phyloP scores from a whole-genome alignment of 2,888 invertebrate genomes.

The Orthonevra nobilis region DNA sequence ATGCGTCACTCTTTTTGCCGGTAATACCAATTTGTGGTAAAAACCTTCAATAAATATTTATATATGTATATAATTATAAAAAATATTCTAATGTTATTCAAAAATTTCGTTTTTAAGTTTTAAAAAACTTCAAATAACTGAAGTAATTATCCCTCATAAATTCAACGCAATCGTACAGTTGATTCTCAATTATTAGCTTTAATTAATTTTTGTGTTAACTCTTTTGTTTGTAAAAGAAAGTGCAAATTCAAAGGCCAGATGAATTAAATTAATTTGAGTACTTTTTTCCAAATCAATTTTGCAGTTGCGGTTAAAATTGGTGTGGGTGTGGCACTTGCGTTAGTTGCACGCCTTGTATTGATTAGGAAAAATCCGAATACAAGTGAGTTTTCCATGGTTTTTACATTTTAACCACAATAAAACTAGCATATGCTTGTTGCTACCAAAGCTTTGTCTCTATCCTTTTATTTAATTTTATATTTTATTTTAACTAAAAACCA shows the following conservation, averaged over 20 bases:
- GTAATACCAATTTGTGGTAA: no score
- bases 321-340: slow-evolving; percentile 91
- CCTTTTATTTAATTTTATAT: slow-evolving; percentile 35
- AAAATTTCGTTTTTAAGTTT: no score
- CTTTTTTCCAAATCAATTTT: slow-evolving; percentile 81
- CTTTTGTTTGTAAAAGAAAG: slow-evolving; percentile 73
- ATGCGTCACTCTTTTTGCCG: no score
- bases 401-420: slow-evolving; percentile 38
- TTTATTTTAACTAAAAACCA: slow-evolving; percentile 33
- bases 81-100: no score
- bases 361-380: slow-evolving; percentile 85
- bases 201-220: no score
- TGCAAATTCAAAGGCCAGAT: slow-evolving; percentile 74
- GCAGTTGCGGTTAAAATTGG: slow-evolving; percentile 93
- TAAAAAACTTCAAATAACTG: no score
- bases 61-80: no score
- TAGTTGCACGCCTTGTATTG: slow-evolving; percentile 92
- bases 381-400: slow-evolving; percentile 77
- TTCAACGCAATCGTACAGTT: no score
- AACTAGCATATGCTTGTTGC: slow-evolving; percentile 33
- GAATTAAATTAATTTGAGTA: slow-evolving; percentile 68
- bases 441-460: slow-evolving; percentile 37
- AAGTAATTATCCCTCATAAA: no score
- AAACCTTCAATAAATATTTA: no score
- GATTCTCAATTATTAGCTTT: no score